phyloP scores from a whole-genome alignment of 2,113 vertebrate genomes.

The Stegastes partitus region DNA sequence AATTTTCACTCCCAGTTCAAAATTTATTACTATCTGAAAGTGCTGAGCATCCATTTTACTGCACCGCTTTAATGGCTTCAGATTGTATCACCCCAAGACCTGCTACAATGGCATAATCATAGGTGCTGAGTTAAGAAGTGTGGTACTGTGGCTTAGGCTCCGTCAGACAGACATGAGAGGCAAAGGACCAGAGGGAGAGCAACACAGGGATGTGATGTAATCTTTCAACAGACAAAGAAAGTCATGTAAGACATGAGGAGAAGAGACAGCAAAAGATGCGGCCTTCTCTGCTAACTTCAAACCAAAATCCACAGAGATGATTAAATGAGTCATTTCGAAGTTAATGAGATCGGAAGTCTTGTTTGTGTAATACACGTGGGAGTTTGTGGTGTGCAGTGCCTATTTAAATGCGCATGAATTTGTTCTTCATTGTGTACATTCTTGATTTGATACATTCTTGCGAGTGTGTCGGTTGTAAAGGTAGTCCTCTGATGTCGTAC shows the following conservation, averaged over 20 bases:
- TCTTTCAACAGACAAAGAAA: slow-evolving; percentile 28
- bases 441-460: too few species aligned
- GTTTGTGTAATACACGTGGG: slow-evolving; percentile 15
- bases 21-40: background rate
- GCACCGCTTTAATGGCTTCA: slow-evolving; percentile 13
- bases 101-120: background rate
- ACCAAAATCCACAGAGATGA: slow-evolving; percentile 24
- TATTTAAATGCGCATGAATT: slow-evolving; percentile 31
- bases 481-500: background rate
- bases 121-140: slow-evolving; percentile 25
- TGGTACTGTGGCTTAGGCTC: slow-evolving; percentile 13
- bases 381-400: background rate
- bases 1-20: background rate
- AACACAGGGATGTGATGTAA: slow-evolving; percentile 42
- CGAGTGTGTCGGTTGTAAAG: background rate
- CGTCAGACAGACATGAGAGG: slow-evolving; percentile 28
- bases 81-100: background rate
- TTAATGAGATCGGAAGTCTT: background rate
- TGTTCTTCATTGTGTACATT: slow-evolving; percentile 20
- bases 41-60: slow-evolving; percentile 1
- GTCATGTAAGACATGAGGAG: slow-evolving; percentile 26
- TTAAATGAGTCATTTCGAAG: slow-evolving; percentile 24
- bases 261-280: slow-evolving; percentile 25
- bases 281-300: slow-evolving; percentile 15
- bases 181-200: background rate